Evolutionary conservation across 1,140 invertebrate genomes (phyloP).

Genomic region (Amyelois transitella): DNA sequence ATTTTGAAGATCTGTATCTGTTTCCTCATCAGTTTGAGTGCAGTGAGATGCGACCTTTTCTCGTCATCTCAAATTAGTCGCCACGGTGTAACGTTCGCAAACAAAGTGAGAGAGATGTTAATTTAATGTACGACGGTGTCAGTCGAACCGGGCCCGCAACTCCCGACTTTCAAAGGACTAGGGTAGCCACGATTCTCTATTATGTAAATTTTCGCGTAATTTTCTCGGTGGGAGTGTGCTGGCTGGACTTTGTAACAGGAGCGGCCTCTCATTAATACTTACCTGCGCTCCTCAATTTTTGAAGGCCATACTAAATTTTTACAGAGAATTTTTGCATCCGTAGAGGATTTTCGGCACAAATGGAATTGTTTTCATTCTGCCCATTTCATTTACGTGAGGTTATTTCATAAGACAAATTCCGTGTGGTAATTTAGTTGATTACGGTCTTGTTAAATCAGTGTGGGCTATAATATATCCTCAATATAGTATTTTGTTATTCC

Average conservation of each 20-base stretch:
- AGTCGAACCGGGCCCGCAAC: conserved; percentile 40
- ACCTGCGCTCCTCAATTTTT: conserved; percentile 42
- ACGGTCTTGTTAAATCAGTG: too few species aligned
- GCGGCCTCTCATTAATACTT: conserved; percentile 53
- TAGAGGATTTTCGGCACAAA: not conserved
- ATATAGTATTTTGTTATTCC: too few species aligned
- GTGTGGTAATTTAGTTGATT: not conserved
- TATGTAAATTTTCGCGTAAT: conserved; percentile 70
- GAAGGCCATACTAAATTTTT: conserved; percentile 26
- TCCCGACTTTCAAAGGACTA: conserved; percentile 62
- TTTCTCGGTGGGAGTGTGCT: conserved; percentile 50
- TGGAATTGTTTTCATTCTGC: not conserved
- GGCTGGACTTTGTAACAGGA: conserved; percentile 62
- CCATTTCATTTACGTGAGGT: not conserved
- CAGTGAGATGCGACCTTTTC: not conserved
- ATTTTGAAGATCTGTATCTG: not conserved
- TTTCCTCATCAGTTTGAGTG: not conserved
- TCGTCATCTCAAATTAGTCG: conserved; percentile 36
- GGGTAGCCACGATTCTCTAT: conserved; percentile 65
- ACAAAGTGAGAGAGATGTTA: conserved; percentile 64
- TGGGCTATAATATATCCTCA: too few species aligned
- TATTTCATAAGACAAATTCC: not conserved
- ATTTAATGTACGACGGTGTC: conserved; percentile 64
- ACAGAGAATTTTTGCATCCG: not conserved
- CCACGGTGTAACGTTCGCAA: conserved; percentile 38